Evolutionary conservation across 1,140 invertebrate genomes (phyloP).

Genomic region (Drosophila melanica): DNA sequence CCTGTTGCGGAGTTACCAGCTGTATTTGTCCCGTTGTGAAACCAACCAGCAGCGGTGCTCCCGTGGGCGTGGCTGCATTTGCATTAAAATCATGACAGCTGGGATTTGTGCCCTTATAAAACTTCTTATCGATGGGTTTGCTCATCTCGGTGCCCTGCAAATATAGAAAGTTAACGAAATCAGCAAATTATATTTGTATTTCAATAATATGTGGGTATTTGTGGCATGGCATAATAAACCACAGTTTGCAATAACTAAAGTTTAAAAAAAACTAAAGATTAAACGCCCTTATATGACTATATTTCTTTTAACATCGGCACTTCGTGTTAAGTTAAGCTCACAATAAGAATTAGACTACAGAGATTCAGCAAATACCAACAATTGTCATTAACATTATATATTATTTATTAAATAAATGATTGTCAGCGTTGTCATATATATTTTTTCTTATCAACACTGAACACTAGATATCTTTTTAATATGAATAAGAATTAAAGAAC

Average conservation of each 20-base stretch:
- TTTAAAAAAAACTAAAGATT: no score
- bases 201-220: not conserved
- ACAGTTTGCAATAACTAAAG: no score
- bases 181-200: conserved; percentile 1
- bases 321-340: no score
- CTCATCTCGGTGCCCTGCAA: conserved; percentile 95
- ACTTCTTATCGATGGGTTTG: conserved; percentile 98
- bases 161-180: conserved; percentile 7
- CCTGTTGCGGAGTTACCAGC: conserved; percentile 98
- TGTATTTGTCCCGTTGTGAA: conserved; percentile 99
- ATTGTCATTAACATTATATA: no score
- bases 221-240: not conserved
- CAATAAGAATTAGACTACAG: no score
- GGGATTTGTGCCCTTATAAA: conserved; percentile 99
- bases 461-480: no score
- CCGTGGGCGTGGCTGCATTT: conserved; percentile 91
- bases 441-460: no score
- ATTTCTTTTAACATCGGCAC: not conserved
- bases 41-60: conserved; percentile 95
- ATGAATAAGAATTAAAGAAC: no score
- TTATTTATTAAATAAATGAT: no score
- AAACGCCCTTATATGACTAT: not conserved
- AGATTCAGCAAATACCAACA: no score
- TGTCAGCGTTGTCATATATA: no score
- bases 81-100: conserved; percentile 99